phyloP scores from a whole-genome alignment of 1,140 invertebrate genomes.

The Drosophila setifemur region DNA sequence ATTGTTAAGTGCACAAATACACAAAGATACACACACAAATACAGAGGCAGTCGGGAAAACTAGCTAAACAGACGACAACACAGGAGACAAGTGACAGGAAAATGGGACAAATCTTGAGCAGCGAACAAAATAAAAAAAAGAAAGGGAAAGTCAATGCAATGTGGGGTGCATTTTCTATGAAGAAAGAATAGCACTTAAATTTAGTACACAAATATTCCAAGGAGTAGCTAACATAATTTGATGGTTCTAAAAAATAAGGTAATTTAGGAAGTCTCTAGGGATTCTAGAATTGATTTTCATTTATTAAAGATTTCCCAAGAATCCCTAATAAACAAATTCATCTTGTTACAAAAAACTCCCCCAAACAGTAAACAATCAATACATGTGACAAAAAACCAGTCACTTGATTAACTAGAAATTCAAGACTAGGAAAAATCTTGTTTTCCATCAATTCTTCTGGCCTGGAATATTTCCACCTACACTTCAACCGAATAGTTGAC shows the following conservation, averaged over 20 bases:
- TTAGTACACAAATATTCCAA: no score
- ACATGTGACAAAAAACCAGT: no score
- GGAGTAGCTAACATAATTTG: no score
- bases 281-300: no score
- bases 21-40: slow-evolving; percentile 3
- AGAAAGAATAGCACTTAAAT: no score
- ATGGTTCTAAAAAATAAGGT: no score
- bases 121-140: no score
- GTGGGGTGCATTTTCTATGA: neutral
- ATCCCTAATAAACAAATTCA: no score
- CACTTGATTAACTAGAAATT: neutral
- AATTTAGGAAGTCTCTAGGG: no score
- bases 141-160: slow-evolving; percentile 23
- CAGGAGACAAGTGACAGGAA: slow-evolving; percentile 38
- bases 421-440: neutral
- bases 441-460: neutral
- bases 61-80: slow-evolving; percentile 61
- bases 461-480: slow-evolving; percentile 9
- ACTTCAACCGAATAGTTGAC: slow-evolving; percentile 29
- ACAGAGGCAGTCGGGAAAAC: slow-evolving; percentile 17
- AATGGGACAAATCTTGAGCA: slow-evolving; percentile 23
- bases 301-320: no score
- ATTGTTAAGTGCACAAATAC: slow-evolving; percentile 31
- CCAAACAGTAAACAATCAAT: no score
- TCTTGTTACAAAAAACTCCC: no score